Evolutionary conservation across 2,888 invertebrate genomes (phyloP).

Genomic region (Notocelia uddmanniana): DNA sequence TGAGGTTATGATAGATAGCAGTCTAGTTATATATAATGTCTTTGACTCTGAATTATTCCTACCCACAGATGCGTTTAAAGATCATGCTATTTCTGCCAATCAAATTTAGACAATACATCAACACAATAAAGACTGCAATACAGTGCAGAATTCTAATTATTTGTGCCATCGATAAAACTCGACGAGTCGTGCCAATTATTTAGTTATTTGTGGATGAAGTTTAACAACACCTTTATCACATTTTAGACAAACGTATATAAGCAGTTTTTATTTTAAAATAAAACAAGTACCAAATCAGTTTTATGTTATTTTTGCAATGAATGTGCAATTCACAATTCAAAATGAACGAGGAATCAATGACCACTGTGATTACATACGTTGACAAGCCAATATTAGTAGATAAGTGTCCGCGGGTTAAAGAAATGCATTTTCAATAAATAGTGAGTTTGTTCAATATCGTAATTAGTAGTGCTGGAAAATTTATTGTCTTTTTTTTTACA

Average conservation of each 20-base stretch:
- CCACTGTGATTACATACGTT: conserved; percentile 40
- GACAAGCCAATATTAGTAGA: conserved; percentile 37
- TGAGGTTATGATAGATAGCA: no score
- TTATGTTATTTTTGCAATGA: conserved; percentile 10
- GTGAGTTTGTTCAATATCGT: background rate
- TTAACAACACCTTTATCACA: conserved; percentile 42
- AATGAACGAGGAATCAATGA: conserved; percentile 28
- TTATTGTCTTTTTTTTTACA: conserved; percentile 64
- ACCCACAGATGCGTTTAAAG: conserved; percentile 35
- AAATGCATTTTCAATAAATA: background rate
- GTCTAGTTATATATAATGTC: no score
- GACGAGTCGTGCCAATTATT: conserved; percentile 54
- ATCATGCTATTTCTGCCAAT: background rate
- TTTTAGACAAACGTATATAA: background rate
- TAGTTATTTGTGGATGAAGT: conserved; percentile 52
- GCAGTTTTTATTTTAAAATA: conserved; percentile 24
- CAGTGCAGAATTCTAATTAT: conserved; percentile 46
- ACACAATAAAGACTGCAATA: conserved; percentile 46
- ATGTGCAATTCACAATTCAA: conserved; percentile 37
- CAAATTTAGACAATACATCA: conserved; percentile 27
- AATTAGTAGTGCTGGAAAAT: background rate
- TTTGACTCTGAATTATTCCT: conserved; percentile 23
- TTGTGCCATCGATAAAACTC: conserved; percentile 30
- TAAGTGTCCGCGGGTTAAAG: conserved; percentile 36
- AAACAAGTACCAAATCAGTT: background rate